Evolutionary conservation across 2,888 invertebrate genomes (phyloP), one percentile per base, ranked within the genome.

Genomic region (Sepiola atlantica): DNA sequence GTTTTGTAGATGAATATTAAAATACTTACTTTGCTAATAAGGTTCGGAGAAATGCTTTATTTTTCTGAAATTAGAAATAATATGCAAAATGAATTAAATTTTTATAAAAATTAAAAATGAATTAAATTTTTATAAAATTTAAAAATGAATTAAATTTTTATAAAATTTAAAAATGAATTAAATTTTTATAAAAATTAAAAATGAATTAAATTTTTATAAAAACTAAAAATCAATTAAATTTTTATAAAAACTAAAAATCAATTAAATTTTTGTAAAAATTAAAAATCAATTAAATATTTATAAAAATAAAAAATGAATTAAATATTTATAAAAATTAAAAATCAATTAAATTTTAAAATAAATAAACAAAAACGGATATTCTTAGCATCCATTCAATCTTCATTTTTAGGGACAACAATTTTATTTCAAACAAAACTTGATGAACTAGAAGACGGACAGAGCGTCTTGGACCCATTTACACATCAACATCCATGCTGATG

Each of bases 11-110:
- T 77, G 32, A 77, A 32, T 77, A 32, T 16, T 16, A 77, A 3
- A 77, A 55, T 92, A 92, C 92, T 92, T 92, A 92, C 92, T 92
- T 45, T n/a, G 92, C 92, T 92, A 92, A 92, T n/a, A 92, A 92
- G 54, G n/a, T 55, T 45, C 20, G 92, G 4, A 92, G 92, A 55
- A 45, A 92, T 28, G 92, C 54, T 45, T 92, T 92, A 92, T 92
- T 92, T 92, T 54, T 55, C 92, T 92, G 92, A 92, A 92, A 92
- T 24, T 54, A 8, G 24, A 92, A 55, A 92, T 54, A 10, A 54
- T 35, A 45, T 35, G 24, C 35, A 92, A 55, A 92, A 45, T 35
- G 18, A 21, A 8, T 45, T 92, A 54, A 8, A 20, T 35, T 35
- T 32, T 91, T 12, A 28, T 2, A 45, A 92, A 54, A 45, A 2